These are phyloP conservation scores for Prunella strophiata DNA, from an alignment of 2,797 vertebrate genomes.

Conservation along the genomic window DNA sequence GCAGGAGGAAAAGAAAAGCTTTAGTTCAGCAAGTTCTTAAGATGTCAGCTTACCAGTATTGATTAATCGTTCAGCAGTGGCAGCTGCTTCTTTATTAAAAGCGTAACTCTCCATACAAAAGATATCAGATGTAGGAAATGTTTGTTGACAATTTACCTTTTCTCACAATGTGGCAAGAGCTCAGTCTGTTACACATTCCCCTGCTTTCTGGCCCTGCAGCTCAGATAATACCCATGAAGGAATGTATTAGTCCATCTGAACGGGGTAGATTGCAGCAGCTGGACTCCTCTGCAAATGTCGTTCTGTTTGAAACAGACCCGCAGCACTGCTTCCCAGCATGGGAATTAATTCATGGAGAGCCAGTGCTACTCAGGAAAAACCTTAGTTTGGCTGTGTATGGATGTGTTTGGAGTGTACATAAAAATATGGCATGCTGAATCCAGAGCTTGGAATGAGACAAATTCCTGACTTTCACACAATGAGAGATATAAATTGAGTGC, in stretches of 20 bases:
- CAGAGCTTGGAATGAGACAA: background rate
- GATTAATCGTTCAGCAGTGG: slow-evolving; percentile 77
- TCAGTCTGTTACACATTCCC: background rate
- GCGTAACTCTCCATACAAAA: slow-evolving; percentile 63
- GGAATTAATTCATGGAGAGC: background rate
- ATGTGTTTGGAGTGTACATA: background rate
- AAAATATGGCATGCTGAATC: background rate
- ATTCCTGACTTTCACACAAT: background rate
- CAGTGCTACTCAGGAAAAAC: background rate
- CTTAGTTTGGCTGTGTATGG: background rate
- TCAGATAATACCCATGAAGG: slow-evolving; percentile 15
- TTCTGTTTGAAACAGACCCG: slow-evolving; percentile 8
- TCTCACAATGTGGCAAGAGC: slow-evolving; percentile 27
- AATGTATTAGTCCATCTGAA: slow-evolving; percentile 29
- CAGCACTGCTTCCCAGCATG: background rate
- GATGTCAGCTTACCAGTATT: slow-evolving; percentile 77
- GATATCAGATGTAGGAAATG: slow-evolving; percentile 71
- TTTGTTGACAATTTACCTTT: slow-evolving; percentile 73
- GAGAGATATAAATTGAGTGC: background rate
- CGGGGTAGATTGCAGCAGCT: slow-evolving; percentile 21
- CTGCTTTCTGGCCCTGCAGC: background rate
- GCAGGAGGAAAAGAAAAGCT: slow-evolving; percentile 70
- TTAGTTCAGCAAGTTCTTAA: slow-evolving; percentile 75
- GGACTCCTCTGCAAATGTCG: background rate
- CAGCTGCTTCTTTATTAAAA: slow-evolving; percentile 79